A percentile compares a stretch with the other conserved stretches of the same genome.
Evolutionary conservation across 2,888 invertebrate genomes (phyloP).

Genomic region (Hydraecia micacea): DNA sequence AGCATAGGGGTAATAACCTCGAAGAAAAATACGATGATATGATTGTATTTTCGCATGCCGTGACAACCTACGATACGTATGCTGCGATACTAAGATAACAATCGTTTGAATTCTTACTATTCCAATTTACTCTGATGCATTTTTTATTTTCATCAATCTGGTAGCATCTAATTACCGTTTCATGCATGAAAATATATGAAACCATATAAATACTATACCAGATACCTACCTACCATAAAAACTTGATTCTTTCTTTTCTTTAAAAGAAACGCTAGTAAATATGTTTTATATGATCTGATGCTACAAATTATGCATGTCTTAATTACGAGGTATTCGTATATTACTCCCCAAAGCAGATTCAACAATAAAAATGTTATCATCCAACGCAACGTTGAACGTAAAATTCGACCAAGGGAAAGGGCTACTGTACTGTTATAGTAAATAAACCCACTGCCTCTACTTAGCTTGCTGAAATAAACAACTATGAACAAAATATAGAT

Average conservation of each 20-base stretch:
- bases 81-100: conserved; percentile 47
- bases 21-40: conserved; percentile 50
- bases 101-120: conserved; percentile 30
- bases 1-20: conserved; percentile 45
- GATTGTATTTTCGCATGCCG: conserved; percentile 62
- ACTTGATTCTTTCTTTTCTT: too few species aligned
- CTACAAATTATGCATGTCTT: conserved; percentile 9
- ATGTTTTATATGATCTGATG: background rate
- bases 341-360: too few species aligned
- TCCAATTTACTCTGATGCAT: background rate
- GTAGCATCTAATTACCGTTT: conserved; percentile 9
- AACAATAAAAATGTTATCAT: conserved; percentile 17
- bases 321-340: conserved; percentile 6
- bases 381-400: conserved; percentile 12
- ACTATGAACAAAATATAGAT: background rate
- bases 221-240: too few species aligned
- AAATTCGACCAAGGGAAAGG: conserved; percentile 38
- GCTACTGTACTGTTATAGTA: conserved; percentile 36
- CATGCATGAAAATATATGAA: conserved; percentile 26
- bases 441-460: conserved; percentile 5
- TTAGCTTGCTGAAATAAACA: background rate
- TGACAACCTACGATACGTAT: conserved; percentile 44
- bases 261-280: background rate
- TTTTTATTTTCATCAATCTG: conserved; percentile 17
- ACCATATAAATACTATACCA: background rate